Conservation (phyloP, 2,888 invertebrate species). For the Crepidodera aurea region DNA sequence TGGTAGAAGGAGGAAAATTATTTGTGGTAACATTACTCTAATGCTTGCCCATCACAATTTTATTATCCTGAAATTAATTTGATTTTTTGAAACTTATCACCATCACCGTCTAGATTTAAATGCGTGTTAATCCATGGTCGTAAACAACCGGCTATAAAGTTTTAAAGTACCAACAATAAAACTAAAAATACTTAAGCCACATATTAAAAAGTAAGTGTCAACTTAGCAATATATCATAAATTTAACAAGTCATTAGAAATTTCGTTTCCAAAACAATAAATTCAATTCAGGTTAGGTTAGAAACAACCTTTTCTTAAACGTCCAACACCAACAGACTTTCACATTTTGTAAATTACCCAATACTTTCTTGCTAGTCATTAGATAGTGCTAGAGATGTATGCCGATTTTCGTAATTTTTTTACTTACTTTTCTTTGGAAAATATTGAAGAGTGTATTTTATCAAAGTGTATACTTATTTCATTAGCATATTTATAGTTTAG, state of each 20-base stretch:
- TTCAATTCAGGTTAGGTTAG: not conserved
- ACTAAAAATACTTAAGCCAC: not conserved
- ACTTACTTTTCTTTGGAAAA: too few species aligned
- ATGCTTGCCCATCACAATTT: too few species aligned
- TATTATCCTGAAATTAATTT: too few species aligned
- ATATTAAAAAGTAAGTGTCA: not conserved
- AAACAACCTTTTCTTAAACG: not conserved
- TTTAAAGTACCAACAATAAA: not conserved
- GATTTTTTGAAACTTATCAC: too few species aligned
- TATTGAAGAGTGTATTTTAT: too few species aligned
- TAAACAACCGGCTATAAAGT: not conserved
- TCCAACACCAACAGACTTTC: not conserved
- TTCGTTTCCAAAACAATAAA: not conserved
- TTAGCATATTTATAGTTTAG: too few species aligned
- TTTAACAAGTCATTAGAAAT: not conserved
- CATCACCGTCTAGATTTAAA: not conserved
- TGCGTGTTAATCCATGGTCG: not conserved
- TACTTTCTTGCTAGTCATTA: not conserved
- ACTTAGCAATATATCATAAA: not conserved
- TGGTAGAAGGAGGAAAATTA: too few species aligned
- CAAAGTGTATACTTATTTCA: too few species aligned
- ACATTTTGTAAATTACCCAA: slow-evolving; percentile 1
- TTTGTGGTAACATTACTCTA: too few species aligned
- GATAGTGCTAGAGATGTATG: not conserved
- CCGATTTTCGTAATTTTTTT: too few species aligned